These are phyloP conservation scores for Planiliza haematocheilus DNA, from an alignment of 2,113 vertebrate genomes.

Conservation along the genomic window DNA sequence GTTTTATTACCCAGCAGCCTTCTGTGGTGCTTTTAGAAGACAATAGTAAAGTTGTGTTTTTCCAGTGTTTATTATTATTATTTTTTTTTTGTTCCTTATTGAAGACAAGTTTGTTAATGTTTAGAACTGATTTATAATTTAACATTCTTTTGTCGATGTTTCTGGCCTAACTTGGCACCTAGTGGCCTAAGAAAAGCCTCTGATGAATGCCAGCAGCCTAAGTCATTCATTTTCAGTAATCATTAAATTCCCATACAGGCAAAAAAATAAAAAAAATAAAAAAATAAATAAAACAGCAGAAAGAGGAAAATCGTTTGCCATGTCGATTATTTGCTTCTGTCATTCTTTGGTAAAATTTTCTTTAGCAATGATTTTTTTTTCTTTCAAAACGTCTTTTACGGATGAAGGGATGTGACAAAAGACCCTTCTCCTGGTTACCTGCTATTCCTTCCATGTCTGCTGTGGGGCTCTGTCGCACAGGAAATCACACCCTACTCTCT, in stretches of 20 bases:
- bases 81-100: not conserved
- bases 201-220: slow-evolving; percentile 14
- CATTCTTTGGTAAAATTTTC: slow-evolving; percentile 18
- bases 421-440: slow-evolving; percentile 50
- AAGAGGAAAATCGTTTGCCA: slow-evolving; percentile 17
- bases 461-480: slow-evolving; percentile 85
- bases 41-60: slow-evolving; percentile 42
- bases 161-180: not conserved
- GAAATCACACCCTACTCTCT: slow-evolving; percentile 69
- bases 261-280: not conserved
- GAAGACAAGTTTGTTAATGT: slow-evolving; percentile 50
- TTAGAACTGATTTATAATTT: slow-evolving; percentile 61
- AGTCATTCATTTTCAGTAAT: slow-evolving; percentile 8
- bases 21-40: slow-evolving; percentile 23
- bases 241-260: slow-evolving; percentile 2
- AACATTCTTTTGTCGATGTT: slow-evolving; percentile 13
- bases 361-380: slow-evolving; percentile 4
- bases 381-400: not conserved
- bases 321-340: not conserved
- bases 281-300: slow-evolving; percentile 11
- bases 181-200: slow-evolving; percentile 21
- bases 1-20: slow-evolving; percentile 39
- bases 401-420: slow-evolving; percentile 28
- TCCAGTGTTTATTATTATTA: slow-evolving; percentile 41
- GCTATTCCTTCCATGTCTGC: slow-evolving; percentile 82